Conservation (phyloP, 2,113 vertebrate species). For the Rhynchopsitta pachyrhyncha region DNA sequence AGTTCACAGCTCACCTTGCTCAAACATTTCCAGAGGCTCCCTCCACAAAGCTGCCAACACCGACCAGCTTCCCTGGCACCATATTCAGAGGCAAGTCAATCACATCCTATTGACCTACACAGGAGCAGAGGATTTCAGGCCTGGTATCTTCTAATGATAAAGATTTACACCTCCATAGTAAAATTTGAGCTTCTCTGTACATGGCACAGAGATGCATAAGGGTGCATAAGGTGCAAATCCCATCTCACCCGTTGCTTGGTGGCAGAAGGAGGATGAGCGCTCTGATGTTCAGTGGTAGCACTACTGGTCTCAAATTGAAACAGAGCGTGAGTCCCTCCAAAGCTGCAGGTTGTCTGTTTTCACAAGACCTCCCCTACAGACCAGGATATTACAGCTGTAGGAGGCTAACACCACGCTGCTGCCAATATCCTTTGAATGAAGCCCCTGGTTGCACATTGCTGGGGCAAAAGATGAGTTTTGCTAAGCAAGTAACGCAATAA, state of each 20-base stretch:
- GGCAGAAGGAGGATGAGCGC: neutral
- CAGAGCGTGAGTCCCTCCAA: neutral
- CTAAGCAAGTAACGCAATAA: neutral
- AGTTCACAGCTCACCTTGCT: neutral
- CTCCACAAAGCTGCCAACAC: neutral
- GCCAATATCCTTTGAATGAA: neutral
- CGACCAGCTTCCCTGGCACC: rapidly evolving
- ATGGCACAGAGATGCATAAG: rapidly evolving
- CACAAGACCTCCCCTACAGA: neutral
- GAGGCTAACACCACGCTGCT: neutral
- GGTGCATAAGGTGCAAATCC: neutral
- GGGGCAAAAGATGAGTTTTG: neutral
- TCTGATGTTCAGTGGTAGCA: neutral
- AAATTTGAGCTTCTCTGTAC: neutral
- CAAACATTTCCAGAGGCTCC: neutral
- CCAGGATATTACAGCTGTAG: neutral
- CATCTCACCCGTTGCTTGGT: neutral
- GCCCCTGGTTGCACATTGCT: rapidly evolving
- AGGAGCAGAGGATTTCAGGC: neutral
- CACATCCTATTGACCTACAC: rapidly evolving
- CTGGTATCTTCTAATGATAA: neutral
- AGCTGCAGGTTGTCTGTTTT: neutral
- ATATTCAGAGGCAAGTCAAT: neutral
- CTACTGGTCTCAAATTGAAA: neutral
- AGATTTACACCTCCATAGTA: neutral